A percentile compares a stretch with the other conserved stretches of the same genome.
These are phyloP conservation scores for Staurois parvus DNA, from an alignment of 2,797 vertebrate species.

Conservation along the genomic window DNA sequence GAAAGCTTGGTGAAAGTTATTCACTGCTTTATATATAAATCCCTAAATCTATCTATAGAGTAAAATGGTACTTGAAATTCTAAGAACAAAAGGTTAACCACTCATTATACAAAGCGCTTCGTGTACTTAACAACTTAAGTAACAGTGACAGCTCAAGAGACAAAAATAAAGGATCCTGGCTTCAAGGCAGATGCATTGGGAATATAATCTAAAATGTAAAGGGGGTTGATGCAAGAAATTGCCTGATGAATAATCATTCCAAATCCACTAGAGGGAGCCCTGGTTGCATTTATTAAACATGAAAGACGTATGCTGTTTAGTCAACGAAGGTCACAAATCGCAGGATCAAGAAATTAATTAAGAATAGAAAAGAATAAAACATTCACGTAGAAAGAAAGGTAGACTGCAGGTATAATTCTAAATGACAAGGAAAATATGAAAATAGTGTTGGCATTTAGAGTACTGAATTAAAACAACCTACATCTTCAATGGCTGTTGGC, in stretches of 20 bases:
- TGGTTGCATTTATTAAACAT: constrained; percentile 51
- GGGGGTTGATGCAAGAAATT: constrained; percentile 2
- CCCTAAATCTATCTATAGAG: not conserved
- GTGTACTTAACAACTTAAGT: constrained; percentile 49
- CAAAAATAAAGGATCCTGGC: constrained; percentile 34
- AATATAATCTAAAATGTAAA: constrained; percentile 44
- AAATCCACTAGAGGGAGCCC: constrained; percentile 72
- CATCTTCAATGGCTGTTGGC: not conserved
- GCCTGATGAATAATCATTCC: constrained; percentile 36
- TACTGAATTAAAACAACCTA: constrained; percentile 20
- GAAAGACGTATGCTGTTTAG: not conserved
- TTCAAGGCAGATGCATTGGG: constrained; percentile 23
- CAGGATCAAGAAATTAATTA: constrained; percentile 38
- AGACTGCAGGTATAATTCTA: constrained; percentile 12
- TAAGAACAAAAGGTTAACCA: constrained; percentile 32
- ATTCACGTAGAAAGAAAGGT: not conserved
- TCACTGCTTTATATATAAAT: not conserved
- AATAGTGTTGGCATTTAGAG: constrained; percentile 11
- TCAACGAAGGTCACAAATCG: constrained; percentile 16
- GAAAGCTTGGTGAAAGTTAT: too few species aligned
- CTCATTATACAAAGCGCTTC: constrained; percentile 52
- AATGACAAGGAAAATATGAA: constrained; percentile 21
- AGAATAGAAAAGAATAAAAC: constrained; percentile 17
- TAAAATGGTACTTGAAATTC: constrained; percentile 34
- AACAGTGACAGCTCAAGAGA: constrained; percentile 33